A percentile compares a stretch with the other conserved stretches of the same genome.
Conservation (phyloP, 2,797 vertebrate genomes). For the Linurgus olivaceus region DNA sequence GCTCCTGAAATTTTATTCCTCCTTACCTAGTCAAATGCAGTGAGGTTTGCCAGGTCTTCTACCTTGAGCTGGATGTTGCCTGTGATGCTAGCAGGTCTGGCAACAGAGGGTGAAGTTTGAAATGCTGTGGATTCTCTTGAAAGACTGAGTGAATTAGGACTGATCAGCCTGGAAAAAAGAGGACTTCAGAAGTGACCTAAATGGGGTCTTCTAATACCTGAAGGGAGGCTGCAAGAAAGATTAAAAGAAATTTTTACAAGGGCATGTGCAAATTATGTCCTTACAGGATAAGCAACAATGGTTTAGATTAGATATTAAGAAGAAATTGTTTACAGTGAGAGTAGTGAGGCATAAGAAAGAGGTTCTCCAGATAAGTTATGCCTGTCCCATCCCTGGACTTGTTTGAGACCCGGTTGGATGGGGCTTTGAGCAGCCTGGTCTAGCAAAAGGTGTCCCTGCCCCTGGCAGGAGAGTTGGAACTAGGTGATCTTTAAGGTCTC, state of each 20-base stretch:
- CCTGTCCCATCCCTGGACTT: background rate
- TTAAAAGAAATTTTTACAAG: background rate
- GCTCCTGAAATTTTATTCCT: background rate
- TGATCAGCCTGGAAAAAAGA: background rate
- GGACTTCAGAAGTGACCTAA: background rate
- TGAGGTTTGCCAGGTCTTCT: background rate
- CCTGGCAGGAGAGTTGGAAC: accelerated
- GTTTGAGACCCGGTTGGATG: background rate
- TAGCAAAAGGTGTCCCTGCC: accelerated
- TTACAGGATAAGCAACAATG: accelerated
- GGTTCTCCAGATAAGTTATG: background rate
- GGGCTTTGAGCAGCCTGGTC: background rate
- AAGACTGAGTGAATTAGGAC: background rate
- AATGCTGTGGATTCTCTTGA: background rate
- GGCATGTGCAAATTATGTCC: background rate
- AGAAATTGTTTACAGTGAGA: background rate
- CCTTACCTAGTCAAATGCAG: background rate
- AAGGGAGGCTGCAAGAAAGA: background rate
- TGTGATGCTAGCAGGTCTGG: background rate
- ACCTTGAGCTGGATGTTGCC: background rate
- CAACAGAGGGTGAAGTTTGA: background rate
- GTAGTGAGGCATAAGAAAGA: background rate
- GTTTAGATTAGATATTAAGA: background rate
- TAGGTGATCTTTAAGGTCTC: background rate
- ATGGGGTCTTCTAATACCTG: background rate